Evolutionary conservation across 2,888 invertebrate species (phyloP).

Genomic region (Entomobrya proxima): DNA sequence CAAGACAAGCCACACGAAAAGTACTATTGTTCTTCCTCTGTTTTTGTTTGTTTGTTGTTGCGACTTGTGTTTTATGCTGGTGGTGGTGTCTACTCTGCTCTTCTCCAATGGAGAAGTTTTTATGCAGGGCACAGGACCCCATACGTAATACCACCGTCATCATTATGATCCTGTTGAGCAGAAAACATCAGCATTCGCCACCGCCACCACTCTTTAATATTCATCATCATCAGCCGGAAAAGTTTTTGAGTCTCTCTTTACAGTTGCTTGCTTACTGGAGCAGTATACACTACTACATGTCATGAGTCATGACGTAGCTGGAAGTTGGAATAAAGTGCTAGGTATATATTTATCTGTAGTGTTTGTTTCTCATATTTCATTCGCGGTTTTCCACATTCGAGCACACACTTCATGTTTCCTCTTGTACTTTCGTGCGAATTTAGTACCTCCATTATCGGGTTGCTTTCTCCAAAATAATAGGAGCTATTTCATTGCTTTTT

Average conservation of each 20-base stretch:
- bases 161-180: not conserved
- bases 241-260: not conserved
- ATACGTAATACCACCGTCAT: not conserved
- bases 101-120: not conserved
- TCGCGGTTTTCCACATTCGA: not conserved
- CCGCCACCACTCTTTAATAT: not conserved
- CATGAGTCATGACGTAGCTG: not conserved
- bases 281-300: not conserved
- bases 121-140: not conserved
- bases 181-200: not conserved
- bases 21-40: not conserved
- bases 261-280: not conserved
- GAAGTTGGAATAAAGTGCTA: not conserved
- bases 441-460: no score
- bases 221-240: not conserved
- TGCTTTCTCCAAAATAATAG: no score
- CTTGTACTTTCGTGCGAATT: no score
- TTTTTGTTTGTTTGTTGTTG: slow-evolving; percentile 20
- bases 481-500: no score
- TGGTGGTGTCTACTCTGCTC: not conserved
- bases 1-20: not conserved
- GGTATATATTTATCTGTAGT: not conserved
- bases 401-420: not conserved
- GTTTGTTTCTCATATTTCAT: slow-evolving; percentile 58
- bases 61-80: not conserved